These are phyloP conservation scores for Myotis davidii DNA, from an alignment of 2,113 vertebrate genomes.

Conservation along the genomic window DNA sequence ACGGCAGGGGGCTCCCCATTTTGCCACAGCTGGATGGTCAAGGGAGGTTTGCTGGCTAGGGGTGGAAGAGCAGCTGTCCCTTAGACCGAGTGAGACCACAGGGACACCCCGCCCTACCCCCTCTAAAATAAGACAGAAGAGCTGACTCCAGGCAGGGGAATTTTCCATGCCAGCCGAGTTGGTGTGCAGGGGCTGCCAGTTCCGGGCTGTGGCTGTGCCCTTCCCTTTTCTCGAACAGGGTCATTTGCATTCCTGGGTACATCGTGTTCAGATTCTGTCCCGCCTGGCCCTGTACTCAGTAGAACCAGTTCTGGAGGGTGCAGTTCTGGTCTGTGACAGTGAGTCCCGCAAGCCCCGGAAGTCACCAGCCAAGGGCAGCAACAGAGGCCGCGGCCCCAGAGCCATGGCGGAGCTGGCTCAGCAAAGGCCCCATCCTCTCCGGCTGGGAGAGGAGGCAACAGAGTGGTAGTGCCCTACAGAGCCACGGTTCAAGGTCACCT, in stretches of 20 bases:
- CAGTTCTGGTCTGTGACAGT: background rate
- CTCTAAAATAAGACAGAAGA: background rate
- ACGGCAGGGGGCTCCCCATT: background rate
- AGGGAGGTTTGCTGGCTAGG: rapidly evolving
- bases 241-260: constrained; percentile 49
- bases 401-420: rapidly evolving
- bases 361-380: background rate
- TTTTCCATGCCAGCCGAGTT: background rate
- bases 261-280: constrained; percentile 36
- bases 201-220: background rate
- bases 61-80: background rate
- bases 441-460: background rate
- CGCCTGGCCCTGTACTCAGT: background rate
- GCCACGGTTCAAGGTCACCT: background rate
- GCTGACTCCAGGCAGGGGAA: background rate
- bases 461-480: background rate
- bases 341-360: background rate
- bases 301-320: constrained; percentile 7
- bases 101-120: background rate
- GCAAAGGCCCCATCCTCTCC: background rate
- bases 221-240: background rate
- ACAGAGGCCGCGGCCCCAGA: rapidly evolving
- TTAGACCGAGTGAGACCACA: background rate
- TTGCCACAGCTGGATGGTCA: too few species aligned
- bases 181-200: background rate